Evolutionary conservation across 2,113 vertebrate species (phyloP), one percentile per base, ranked within the genome.

Genomic region (Chaetorhynchus papuensis): DNA sequence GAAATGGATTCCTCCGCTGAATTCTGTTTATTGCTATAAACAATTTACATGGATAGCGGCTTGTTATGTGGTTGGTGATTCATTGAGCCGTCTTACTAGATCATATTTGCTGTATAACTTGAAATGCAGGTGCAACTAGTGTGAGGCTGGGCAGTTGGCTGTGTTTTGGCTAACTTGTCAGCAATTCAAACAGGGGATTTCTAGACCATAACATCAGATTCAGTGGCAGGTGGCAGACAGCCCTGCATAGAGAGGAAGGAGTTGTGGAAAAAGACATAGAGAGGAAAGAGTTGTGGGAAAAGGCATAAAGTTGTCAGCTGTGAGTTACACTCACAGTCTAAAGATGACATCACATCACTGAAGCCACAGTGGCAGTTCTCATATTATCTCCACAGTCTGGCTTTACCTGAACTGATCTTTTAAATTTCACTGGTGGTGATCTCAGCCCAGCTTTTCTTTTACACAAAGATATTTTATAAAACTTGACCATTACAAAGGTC

Each of bases 281-380:
- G 30, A 79, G 11, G 53, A 5, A 7, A 8, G 15, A 41, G 13
- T 10, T 79, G 20, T 71, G 39, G 15, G 9, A 72, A 90, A 79
- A 76, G 22, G 50, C n/a, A 69, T 64, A 53, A 69, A 85, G 50
- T 68, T 68, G 12, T 57, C 54, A 61, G 7, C 13, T 56, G 19
- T 60, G 70, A 65, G 30, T 83, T 57, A 80, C 1, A 3, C 2
- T 69, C 7, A 0, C 9, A 42, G 27, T 27, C 41, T 76, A 31
- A 88, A 74, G 33, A 49, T 37, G 22, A 28, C 1, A 2, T 28
- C 19, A 33, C 13, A 44, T 56, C 35, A 50, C 39, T 56, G 47
- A 78, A 91, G 39, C 37, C 69, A 30, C 2, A 1, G 31, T 1
- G 0, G 0, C 15, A n/a, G 41, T 33, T 24, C 50, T 56, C 2